Evolutionary conservation across 2,888 invertebrate species (phyloP), one percentile per base, ranked within the genome.

Genomic region (Mycalesis mineus): DNA sequence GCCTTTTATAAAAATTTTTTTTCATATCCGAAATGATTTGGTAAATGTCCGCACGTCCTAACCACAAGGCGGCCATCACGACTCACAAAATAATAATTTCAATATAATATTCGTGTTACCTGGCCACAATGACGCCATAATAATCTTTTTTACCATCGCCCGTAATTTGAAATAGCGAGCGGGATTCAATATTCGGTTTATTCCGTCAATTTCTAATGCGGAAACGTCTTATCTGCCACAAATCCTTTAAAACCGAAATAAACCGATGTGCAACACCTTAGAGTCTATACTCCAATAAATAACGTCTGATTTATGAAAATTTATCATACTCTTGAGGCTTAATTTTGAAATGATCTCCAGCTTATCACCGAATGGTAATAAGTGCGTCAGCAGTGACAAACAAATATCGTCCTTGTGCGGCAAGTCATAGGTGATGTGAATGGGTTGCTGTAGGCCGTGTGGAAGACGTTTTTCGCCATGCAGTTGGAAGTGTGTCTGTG

Each of bases 301-400:
- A 84, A 84, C 75, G 69, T 73, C 79, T 86, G 88, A 88, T 88
- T 88, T 88, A 89, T 88, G 86, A 86, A 86, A 88, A 86, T 86
- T 83, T 88, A 88, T 88, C 86, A 84, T 85, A 83, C 82, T 84
- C 82, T 83, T 86, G 87, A 85, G 82, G 84, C 84, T 88, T 88
- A 87, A 89, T 88, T 89, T 88, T 87, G 87, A 88, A 89, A 85
- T 83, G 82, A 82, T 84, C 76, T 70, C 61, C 28, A 48, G 56
- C 63, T 62, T 57, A 69, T 70, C 73, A 68, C 66, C 54, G 67
- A 68, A 83, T 74, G 69, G 77, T 68, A 70, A 50, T 65, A 84
- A 72, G 64, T 66, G 65, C 61, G 53, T 51, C 65, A 67, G 64
- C 44, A 63, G 60, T 69, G 70, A 68, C 75, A 78, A 63, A 64